Evolutionary conservation across 2,797 vertebrate genomes (phyloP).

Genomic region (Orestias chungarensis): DNA sequence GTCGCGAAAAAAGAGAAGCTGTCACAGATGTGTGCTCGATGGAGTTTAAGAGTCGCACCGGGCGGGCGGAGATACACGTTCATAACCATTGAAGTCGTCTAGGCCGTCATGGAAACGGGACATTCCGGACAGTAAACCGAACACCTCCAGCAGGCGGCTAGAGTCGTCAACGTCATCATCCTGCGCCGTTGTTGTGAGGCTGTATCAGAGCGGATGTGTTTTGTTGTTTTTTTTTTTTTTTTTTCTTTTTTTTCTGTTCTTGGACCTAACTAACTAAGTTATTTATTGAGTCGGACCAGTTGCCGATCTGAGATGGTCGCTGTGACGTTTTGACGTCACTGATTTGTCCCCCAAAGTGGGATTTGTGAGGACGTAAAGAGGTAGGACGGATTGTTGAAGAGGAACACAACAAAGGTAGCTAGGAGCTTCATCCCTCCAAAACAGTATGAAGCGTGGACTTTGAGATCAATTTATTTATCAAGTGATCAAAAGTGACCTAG

Average conservation of each 20-base stretch:
- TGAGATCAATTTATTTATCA: neutral
- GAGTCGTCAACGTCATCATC: conserved; percentile 55
- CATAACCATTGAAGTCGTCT: accelerated
- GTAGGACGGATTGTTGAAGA: conserved; percentile 23
- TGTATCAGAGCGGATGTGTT: conserved; percentile 26
- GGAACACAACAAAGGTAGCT: conserved; percentile 53
- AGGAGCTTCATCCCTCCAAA: conserved; percentile 10
- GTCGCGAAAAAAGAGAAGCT: conserved; percentile 13
- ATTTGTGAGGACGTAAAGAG: conserved; percentile 12
- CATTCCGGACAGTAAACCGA: conserved; percentile 15
- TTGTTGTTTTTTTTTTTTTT: too few relatives aligned
- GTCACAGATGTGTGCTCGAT: conserved; percentile 4
- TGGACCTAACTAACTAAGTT: conserved; percentile 13
- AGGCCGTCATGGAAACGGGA: accelerated
- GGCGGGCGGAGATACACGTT: neutral
- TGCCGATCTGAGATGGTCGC: conserved; percentile 21
- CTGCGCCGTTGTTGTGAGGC: conserved; percentile 75
- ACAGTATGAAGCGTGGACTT: neutral
- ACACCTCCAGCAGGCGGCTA: neutral
- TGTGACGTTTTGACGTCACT: conserved; percentile 44
- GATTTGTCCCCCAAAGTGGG: conserved; percentile 53
- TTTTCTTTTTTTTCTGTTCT: too few relatives aligned
- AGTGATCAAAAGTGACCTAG: neutral
- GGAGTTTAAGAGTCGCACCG: accelerated
- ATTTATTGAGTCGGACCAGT: conserved; percentile 12